phyloP scores from a whole-genome alignment of 2,113 vertebrate species.

The Gyps fulvus region DNA sequence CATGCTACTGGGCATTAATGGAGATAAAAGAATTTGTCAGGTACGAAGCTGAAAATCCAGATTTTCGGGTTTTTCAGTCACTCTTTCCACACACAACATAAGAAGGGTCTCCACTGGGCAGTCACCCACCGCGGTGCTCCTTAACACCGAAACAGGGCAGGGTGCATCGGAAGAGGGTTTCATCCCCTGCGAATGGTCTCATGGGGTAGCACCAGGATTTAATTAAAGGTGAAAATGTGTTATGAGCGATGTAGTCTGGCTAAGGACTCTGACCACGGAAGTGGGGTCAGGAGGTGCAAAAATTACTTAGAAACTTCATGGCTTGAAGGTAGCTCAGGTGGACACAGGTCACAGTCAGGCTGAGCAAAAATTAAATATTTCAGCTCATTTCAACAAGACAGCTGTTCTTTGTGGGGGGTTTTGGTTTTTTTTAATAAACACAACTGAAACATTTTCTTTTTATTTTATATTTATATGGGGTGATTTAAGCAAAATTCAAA shows the following conservation, averaged over 20 bases:
- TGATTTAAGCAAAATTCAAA: background rate
- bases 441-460: background rate
- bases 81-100: background rate
- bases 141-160: too few relatives aligned
- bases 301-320: background rate
- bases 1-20: background rate
- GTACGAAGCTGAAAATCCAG: background rate
- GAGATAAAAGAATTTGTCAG: background rate
- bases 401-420: too few relatives aligned
- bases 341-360: background rate
- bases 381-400: background rate
- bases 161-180: too few relatives aligned
- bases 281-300: background rate
- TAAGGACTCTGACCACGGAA: background rate
- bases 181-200: background rate
- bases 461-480: background rate
- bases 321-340: background rate
- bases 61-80: background rate
- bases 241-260: accelerated
- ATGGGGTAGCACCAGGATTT: background rate
- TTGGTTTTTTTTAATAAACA: background rate
- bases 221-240: background rate
- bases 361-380: background rate
- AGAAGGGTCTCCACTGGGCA: background rate
- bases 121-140: background rate